Conservation (phyloP, 1,140 invertebrate genomes). For the Mesaphorura yosii region DNA sequence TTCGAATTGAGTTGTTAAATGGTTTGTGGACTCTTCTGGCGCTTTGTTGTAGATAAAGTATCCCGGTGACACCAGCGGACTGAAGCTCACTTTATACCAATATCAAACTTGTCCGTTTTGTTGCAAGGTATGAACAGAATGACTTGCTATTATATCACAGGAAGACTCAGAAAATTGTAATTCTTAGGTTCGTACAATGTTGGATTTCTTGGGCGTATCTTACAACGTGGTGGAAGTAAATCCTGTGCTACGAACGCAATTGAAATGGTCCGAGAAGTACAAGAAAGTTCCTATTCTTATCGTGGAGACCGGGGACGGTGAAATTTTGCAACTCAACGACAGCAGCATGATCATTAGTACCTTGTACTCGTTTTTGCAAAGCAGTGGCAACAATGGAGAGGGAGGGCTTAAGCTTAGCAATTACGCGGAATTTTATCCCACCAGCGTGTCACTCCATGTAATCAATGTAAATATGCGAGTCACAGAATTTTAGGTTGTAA, state of each 20-base stretch:
- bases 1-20: too few species aligned
- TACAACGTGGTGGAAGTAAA: conserved; percentile 97
- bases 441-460: too few species aligned
- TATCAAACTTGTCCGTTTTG: conserved; percentile 98
- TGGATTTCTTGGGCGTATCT: conserved; percentile 86
- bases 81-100: conserved; percentile 84
- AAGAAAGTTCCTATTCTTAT: conserved; percentile 94
- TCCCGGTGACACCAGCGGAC: conserved; percentile 54
- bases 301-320: conserved; percentile 53
- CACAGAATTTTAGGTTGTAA: too few species aligned
- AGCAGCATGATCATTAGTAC: conserved; percentile 88
- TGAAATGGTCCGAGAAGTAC: conserved; percentile 79
- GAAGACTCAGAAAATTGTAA: not conserved
- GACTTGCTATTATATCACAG: conserved; percentile 15
- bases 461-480: too few species aligned
- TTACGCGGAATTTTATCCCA: too few species aligned
- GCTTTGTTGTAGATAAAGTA: conserved; percentile 48
- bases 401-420: not conserved
- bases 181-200: conserved; percentile 61
- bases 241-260: conserved; percentile 69
- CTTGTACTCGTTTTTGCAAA: conserved; percentile 61
- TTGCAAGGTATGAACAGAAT: conserved; percentile 81
- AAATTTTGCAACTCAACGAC: conserved; percentile 64
- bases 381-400: conserved; percentile 41
- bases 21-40: too few species aligned